Conservation (phyloP, 2,113 vertebrate genomes). For the Seriola dumerili region DNA sequence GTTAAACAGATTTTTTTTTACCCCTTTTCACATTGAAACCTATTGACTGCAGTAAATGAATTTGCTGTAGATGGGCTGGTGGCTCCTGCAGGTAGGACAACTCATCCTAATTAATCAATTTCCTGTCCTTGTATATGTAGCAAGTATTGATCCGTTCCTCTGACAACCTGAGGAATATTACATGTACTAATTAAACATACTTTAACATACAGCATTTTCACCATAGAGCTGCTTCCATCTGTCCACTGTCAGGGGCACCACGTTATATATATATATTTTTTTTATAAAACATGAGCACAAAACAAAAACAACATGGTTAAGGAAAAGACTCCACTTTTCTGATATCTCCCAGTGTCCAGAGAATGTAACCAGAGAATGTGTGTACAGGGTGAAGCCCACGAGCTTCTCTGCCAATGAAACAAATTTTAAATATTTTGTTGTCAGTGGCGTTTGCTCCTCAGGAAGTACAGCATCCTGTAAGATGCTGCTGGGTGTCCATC, state of each 20-base stretch:
- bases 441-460: not conserved
- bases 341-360: not conserved
- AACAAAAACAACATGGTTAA: conserved; percentile 2
- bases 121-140: not conserved
- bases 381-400: not conserved
- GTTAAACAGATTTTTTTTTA: not conserved
- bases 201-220: conserved; percentile 1
- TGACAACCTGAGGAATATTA: conserved; percentile 14
- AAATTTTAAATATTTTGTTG: not conserved
- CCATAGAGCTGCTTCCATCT: not conserved
- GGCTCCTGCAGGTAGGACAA: not conserved
- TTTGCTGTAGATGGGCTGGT: not conserved
- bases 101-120: not conserved
- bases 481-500: conserved; percentile 8
- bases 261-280: not conserved
- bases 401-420: not conserved
- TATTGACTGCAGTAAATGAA: not conserved
- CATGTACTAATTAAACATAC: not conserved
- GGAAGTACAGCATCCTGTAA: conserved; percentile 1
- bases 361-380: not conserved
- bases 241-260: not conserved
- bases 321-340: not conserved
- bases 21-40: not conserved
- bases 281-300: not conserved
- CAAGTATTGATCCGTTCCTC: conserved; percentile 14